Evolutionary conservation across 1,140 invertebrate species (phyloP), one percentile per base, ranked within the genome.

Genomic region (Cotesia glomerata): DNA sequence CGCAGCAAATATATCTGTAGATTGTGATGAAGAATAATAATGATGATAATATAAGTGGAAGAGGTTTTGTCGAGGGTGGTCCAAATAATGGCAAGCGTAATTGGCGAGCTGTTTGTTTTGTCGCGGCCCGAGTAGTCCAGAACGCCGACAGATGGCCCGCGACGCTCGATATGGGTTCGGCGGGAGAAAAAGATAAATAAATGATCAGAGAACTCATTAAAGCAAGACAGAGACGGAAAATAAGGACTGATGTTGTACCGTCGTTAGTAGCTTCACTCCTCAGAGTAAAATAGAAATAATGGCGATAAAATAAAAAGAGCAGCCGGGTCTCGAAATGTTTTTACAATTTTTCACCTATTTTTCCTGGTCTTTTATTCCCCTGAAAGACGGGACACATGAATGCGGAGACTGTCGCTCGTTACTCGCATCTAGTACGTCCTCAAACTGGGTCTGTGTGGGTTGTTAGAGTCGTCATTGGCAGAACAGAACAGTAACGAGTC

Each of bases 71-170:
- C 79, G 9, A 16, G 73, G 76, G 75, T 77, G 78, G 76, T 73
- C 76, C 71, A 78, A 84, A 82, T 84, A 81, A 83, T 80, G 81
- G 81, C 77, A 74, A 80, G 77, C 72, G 72, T 84, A 84, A 84
- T 84, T 83, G 81, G 80, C 80, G 76, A 81, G 81, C 77, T 83
- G 83, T 83, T 84, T 84, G 83, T 83, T 84, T 83, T 81, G 79
- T 82, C 80, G 77, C 77, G 73, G 70, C 69, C 76, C 73, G 71
- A 18, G 77, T 76, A 72, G 70, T 68, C 76, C 73, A 71, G 45
- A 69, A 67, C 63, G 63, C 73, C 73, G 56, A 76, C 75, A 76
- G 77, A 78, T 77, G 76, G 75, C 62, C 65, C 51, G 45, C 26
- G 71, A 36, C 63, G 56, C 16, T 52, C 51, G 63, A 13, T 68